Evolutionary conservation across 2,888 invertebrate genomes (phyloP).

Genomic region (Philopedon plagiatum): DNA sequence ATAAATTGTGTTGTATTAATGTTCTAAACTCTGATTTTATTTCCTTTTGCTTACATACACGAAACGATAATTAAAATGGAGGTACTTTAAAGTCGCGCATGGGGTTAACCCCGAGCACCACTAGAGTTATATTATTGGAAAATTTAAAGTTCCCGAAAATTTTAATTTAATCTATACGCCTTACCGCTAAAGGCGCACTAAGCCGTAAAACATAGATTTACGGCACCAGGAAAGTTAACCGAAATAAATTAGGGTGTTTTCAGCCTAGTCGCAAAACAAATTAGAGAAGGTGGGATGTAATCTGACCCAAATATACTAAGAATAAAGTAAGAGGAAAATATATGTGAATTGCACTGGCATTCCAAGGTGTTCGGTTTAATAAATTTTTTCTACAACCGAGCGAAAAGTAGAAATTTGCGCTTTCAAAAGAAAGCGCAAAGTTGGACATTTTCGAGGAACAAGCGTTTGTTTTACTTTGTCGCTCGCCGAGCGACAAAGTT

Average conservation of each 20-base stretch:
- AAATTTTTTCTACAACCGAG: too few relatives aligned
- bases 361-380: too few relatives aligned
- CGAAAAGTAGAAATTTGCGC: too few relatives aligned
- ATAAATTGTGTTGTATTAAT: too few relatives aligned
- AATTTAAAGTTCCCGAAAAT: conserved; percentile 7
- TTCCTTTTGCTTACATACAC: too few relatives aligned
- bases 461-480: too few relatives aligned
- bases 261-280: conserved; percentile 8
- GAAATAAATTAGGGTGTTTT: conserved; percentile 11
- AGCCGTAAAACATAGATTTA: conserved; percentile 16
- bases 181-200: conserved; percentile 6
- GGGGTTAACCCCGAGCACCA: not conserved
- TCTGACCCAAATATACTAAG: not conserved
- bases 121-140: not conserved
- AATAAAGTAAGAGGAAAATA: not conserved
- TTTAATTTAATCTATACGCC: conserved; percentile 10
- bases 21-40: too few relatives aligned
- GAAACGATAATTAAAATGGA: not conserved
- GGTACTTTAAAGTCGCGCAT: not conserved
- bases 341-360: too few relatives aligned
- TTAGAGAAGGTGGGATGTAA: not conserved
- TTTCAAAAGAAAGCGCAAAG: too few relatives aligned
- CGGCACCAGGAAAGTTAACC: not conserved
- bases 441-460: too few relatives aligned
- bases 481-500: too few relatives aligned